Percentiles rank a stretch among this genome's conserved stretches.
Evolutionary conservation across 2,113 vertebrate genomes (phyloP).

Genomic region (Lipotes vexillifer): DNA sequence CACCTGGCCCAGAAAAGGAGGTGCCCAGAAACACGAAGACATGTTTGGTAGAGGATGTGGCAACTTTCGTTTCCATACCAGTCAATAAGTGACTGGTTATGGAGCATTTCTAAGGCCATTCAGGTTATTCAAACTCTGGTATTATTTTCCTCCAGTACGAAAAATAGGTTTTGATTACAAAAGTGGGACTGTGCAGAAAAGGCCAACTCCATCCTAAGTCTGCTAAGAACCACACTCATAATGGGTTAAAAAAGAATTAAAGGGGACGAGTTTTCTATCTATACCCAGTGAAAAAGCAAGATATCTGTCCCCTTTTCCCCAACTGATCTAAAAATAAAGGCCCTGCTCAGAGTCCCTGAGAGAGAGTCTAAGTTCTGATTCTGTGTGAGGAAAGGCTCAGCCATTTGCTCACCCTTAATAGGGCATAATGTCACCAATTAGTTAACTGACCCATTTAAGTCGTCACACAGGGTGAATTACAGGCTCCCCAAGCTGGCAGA

Average conservation of each 20-base stretch:
- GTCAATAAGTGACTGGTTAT: background rate
- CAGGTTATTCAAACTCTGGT: background rate
- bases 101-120: background rate
- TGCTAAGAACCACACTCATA: background rate
- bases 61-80: background rate
- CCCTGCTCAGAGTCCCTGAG: background rate
- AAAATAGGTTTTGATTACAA: constrained; percentile 12
- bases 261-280: background rate
- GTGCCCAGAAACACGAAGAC: background rate
- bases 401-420: background rate
- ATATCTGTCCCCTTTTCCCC: background rate
- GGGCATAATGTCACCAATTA: constrained; percentile 10
- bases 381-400: constrained; percentile 10
- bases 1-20: background rate
- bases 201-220: background rate
- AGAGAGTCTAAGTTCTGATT: constrained; percentile 17
- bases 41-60: fast-evolving
- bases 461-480: background rate
- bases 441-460: background rate
- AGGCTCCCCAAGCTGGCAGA: background rate
- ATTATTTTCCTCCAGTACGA: background rate
- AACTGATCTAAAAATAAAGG: constrained; percentile 62
- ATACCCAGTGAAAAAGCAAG: background rate
- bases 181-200: background rate
- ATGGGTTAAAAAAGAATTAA: background rate